phyloP scores from a whole-genome alignment of 2,113 vertebrate genomes.

The Osmerus eperlanus region DNA sequence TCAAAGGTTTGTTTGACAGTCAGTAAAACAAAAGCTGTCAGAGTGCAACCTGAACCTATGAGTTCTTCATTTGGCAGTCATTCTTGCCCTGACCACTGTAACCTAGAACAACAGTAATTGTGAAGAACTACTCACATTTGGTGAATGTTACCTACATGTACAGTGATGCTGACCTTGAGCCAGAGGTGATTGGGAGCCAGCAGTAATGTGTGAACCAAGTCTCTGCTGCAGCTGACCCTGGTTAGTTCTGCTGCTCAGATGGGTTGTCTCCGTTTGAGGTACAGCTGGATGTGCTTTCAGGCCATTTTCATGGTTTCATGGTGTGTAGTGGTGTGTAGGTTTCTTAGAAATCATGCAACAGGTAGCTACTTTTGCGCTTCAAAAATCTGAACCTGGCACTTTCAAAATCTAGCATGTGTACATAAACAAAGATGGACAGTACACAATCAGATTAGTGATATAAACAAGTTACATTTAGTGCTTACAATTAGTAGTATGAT shows the following conservation, averaged over 20 bases:
- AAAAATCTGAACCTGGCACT: background rate
- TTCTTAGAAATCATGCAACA: background rate
- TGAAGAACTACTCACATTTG: background rate
- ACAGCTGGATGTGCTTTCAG: background rate
- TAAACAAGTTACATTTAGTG: too few relatives aligned
- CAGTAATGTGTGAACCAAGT: background rate
- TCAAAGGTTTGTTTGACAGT: background rate
- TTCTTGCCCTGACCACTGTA: too few relatives aligned
- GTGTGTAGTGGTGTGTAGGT: background rate
- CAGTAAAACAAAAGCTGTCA: background rate
- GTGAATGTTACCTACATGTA: background rate
- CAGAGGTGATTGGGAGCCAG: background rate
- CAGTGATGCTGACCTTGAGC: background rate
- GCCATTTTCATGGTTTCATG: background rate
- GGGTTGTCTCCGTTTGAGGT: background rate
- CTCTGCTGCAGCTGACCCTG: background rate
- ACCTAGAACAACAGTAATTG: too few relatives aligned
- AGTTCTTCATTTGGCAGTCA: too few relatives aligned
- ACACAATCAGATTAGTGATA: too few relatives aligned
- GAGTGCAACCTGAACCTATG: too few relatives aligned
- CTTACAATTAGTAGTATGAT: too few relatives aligned
- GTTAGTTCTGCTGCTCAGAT: background rate
- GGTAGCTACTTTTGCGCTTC: background rate
- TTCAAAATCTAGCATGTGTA: background rate
- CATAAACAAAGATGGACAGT: too few relatives aligned